Evolutionary conservation across 2,797 vertebrate species (phyloP), one percentile per base, ranked within the genome.

Genomic region (Dallia pectoralis): DNA sequence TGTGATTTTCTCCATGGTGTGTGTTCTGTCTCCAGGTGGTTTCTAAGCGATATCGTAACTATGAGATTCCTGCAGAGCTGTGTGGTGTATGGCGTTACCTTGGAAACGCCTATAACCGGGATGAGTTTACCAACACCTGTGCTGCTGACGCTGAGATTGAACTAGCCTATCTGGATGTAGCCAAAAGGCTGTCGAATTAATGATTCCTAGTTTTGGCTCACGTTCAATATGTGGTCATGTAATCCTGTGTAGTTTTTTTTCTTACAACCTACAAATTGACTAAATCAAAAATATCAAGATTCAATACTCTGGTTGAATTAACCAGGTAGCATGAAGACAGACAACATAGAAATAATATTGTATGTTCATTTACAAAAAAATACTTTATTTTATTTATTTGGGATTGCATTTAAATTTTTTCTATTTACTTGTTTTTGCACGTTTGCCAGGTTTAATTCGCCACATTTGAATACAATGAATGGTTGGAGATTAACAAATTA

Each of bases 111-210:
- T 96, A 96, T 0, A 84, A 85, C 36, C 90, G 95, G 51, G 98
- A 98, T 0, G 98, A 99, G 77, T 99, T 99, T 91, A 95, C 88
- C 86, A 97, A 97, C 88, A 99, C 98, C 4, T 98, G 97, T 6
- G 93, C 98, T 0, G 96, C 96, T 0, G 95, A 99, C 74, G 87
- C 85, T 12, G 98, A 99, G 83, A 96, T 98, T 0, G 97, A 99
- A 82, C 83, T 95, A 44, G 97, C 97, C 75, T 99, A 99, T 0
- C 93, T 93, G 27, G 97, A 97, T 0, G 98, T 98, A n/a, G 96
- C 96, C n/a, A 96, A 95, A 87, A 88, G 96, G 82, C 91, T 98
- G 77, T 93, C 92, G 73, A 94, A 95, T 73, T 95, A 92, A 89
- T 71, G 0, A 16, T 29, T 29, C 44, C 72, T 32, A 47, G 12